Base-by-base conservation (phyloP, 2,113 vertebrate species). In the Synchiropus splendidus region DNA sequence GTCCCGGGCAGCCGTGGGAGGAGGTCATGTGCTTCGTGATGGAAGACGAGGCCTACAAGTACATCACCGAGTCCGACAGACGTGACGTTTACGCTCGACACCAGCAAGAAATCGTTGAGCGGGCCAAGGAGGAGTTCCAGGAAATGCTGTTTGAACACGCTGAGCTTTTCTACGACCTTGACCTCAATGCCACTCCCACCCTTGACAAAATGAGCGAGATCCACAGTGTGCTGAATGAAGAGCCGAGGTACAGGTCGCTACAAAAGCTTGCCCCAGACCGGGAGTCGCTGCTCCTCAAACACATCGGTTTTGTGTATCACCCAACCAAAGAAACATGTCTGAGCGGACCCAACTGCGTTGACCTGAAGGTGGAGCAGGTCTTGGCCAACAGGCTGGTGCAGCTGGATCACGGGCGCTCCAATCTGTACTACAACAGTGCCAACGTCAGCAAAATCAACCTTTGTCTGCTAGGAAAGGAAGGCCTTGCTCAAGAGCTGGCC, bases 121-220 rank as follows among this genome's bases (percentile, higher is more conserved):
- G 90, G 87, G 94, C 94, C 87, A 98, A 97, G 89, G 94, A 98
- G 80, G 94, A 98, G 79, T 98, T 99, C 87, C 96, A 99, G 86
- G 92, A 99, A 90, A 95, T 99, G 96, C 92, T 99, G 77, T 98
- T 99, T 77, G 94, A 99, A 74, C 94, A 98, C 33, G 92, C 94
- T 15, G 94, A 99, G 71, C 83, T 98, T 6, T 99, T 99, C 86
- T 98, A 97, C 71, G 96, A 99, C 83, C 76, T 99, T 74, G 96
- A 99, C 83, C 87, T 99, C 51, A 97, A 98, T 56, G 96, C 94
- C 72, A 98, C 94, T 48, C 94, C 93, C 13, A 99, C 90, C 78
- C 90, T 85, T 52, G 90, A 96, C 84, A 98, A 98, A 87, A 98
- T 97, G 94, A 94, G 86, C 58, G 94, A 98, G 72, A 98, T 98